These are phyloP conservation scores for Bradypus variegatus DNA, from an alignment of 2,797 vertebrate species.

Conservation along the genomic window DNA sequence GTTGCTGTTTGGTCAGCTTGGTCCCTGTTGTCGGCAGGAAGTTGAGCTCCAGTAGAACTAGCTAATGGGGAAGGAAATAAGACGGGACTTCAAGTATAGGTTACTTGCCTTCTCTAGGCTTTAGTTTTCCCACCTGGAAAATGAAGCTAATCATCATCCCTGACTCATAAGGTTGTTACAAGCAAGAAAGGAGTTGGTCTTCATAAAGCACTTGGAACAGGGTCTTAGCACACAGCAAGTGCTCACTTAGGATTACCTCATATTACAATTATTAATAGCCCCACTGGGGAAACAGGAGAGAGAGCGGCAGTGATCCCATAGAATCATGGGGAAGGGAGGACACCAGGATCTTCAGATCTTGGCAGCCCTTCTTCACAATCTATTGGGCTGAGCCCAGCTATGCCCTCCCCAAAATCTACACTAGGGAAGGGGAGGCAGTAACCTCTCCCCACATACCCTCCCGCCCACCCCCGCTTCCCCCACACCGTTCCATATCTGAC, in stretches of 20 bases:
- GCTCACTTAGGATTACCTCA: not conserved
- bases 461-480: not conserved
- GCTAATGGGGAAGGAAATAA: slow-evolving; percentile 67
- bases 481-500: not conserved
- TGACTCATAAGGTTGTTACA: not conserved
- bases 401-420: not conserved
- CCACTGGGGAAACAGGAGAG: not conserved
- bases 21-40: slow-evolving; percentile 89
- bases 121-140: not conserved
- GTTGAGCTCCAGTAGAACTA: slow-evolving; percentile 90
- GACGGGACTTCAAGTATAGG: not conserved
- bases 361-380: not conserved
- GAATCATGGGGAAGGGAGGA: not conserved
- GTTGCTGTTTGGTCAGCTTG: slow-evolving; percentile 88
- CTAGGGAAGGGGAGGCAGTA: not conserved
- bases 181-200: not conserved
- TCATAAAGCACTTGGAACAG: not conserved
- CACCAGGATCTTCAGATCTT: not conserved
- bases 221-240: not conserved
- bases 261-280: not conserved
- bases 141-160: not conserved
- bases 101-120: not conserved
- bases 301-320: not conserved
- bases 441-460: too few species aligned
- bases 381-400: not conserved